Conservation (phyloP, 2,113 vertebrate species). For the Hippoglossus stenolepis region DNA sequence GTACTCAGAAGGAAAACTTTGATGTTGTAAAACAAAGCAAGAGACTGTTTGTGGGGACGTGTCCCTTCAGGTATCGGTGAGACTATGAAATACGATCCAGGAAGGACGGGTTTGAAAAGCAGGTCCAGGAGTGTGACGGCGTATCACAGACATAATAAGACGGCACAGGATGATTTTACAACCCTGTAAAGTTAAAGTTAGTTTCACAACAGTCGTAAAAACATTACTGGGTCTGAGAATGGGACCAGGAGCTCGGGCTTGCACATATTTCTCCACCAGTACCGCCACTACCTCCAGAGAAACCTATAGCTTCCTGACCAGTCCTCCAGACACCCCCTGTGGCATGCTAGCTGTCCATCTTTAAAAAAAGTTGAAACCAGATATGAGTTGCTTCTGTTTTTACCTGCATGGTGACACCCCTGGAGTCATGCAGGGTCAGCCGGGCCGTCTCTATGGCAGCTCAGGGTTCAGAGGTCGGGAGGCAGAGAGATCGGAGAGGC, state of each 20-base stretch:
- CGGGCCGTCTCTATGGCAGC: constrained; percentile 44
- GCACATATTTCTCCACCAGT: no score
- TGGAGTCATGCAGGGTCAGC: constrained; percentile 20
- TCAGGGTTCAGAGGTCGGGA: constrained; percentile 41
- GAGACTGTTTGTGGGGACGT: neutral
- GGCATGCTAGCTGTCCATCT: constrained; percentile 8
- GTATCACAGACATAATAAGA: neutral
- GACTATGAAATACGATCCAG: constrained; percentile 26
- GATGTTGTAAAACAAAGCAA: constrained; percentile 14
- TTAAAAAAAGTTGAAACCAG: constrained; percentile 40
- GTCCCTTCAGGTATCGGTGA: constrained; percentile 14
- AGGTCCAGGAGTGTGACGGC: neutral
- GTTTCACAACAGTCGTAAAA: no score
- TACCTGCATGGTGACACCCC: constrained; percentile 54
- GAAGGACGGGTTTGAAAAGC: neutral
- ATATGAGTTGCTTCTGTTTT: constrained; percentile 67
- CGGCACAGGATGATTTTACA: neutral
- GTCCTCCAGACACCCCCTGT: neutral
- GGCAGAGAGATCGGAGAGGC: neutral
- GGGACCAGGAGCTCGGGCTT: no score
- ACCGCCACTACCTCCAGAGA: no score
- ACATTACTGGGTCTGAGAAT: no score
- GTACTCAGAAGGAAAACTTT: neutral
- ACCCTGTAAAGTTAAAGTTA: neutral
- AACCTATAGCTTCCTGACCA: no score